phyloP scores from a whole-genome alignment of 2,113 vertebrate genomes.

The Pomatorhinus ruficollis region DNA sequence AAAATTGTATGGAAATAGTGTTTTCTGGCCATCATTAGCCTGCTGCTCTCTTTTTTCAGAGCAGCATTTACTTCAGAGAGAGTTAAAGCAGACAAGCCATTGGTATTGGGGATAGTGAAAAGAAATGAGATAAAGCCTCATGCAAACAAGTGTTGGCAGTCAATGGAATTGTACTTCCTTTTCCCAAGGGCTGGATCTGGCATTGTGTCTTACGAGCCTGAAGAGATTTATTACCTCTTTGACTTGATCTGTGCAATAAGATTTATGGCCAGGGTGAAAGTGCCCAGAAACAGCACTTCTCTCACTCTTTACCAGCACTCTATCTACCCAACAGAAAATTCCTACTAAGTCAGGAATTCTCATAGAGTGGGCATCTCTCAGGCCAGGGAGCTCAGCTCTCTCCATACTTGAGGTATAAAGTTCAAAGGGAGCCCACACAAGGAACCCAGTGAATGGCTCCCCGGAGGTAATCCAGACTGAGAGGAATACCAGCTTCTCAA shows the following conservation, averaged over 20 bases:
- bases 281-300: slow-evolving; percentile 23
- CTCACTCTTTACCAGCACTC: neutral
- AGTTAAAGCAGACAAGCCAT: neutral
- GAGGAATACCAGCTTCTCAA: neutral
- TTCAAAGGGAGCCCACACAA: neutral
- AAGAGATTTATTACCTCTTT: slow-evolving; percentile 48
- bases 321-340: neutral
- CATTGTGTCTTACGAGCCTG: slow-evolving; percentile 16
- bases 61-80: neutral
- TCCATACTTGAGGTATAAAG: neutral
- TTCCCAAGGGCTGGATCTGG: slow-evolving; percentile 9
- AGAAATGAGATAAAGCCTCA: slow-evolving; percentile 30
- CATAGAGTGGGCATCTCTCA: neutral
- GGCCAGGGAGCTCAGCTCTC: neutral
- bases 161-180: slow-evolving; percentile 32
- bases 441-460: neutral
- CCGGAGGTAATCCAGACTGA: neutral
- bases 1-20: neutral
- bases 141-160: slow-evolving; percentile 26
- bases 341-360: neutral
- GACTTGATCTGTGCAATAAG: slow-evolving; percentile 56
- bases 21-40: neutral
- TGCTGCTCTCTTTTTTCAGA: neutral
- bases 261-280: slow-evolving; percentile 55
- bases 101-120: neutral